A percentile compares a stretch with the other conserved stretches of the same genome.
Evolutionary conservation across 2,113 vertebrate genomes (phyloP).

Genomic region (Pachycephala philippinensis): DNA sequence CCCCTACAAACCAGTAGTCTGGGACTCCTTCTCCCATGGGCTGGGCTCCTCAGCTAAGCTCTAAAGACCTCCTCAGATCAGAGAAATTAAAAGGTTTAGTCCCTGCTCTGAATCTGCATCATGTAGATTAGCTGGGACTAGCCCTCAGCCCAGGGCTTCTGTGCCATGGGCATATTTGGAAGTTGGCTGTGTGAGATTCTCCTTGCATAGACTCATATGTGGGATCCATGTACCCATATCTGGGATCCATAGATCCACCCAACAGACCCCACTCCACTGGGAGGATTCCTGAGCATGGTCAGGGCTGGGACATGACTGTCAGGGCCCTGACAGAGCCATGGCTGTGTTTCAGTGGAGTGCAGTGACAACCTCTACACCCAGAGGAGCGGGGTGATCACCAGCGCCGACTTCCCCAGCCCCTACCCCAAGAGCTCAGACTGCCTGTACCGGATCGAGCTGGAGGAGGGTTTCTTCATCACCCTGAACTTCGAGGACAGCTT

Average conservation of each 20-base stretch:
- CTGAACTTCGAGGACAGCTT: constrained; percentile 87
- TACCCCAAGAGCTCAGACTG: constrained; percentile 95
- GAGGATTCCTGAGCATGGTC: neutral
- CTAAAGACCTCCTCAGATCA: neutral
- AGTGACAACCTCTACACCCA: constrained; percentile 86
- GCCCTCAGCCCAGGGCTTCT: neutral
- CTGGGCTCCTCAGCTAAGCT: neutral
- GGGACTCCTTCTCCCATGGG: neutral
- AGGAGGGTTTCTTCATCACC: constrained; percentile 84
- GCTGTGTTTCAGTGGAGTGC: constrained; percentile 86
- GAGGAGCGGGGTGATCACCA: constrained; percentile 80
- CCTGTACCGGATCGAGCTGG: constrained; percentile 82
- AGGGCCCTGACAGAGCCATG: neutral
- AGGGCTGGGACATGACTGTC: neutral
- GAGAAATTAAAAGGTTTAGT: neutral
- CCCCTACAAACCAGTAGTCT: neutral
- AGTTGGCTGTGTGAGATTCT: neutral
- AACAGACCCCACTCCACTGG: neutral
- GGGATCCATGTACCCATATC: neutral
- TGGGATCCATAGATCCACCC: neutral
- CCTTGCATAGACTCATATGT: neutral
- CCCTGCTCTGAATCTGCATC: neutral
- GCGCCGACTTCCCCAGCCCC: constrained; percentile 83
- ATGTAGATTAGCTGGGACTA: neutral
- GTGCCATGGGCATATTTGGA: neutral